phyloP scores from a whole-genome alignment of 2,113 vertebrate species.

The Ammospiza caudacuta region DNA sequence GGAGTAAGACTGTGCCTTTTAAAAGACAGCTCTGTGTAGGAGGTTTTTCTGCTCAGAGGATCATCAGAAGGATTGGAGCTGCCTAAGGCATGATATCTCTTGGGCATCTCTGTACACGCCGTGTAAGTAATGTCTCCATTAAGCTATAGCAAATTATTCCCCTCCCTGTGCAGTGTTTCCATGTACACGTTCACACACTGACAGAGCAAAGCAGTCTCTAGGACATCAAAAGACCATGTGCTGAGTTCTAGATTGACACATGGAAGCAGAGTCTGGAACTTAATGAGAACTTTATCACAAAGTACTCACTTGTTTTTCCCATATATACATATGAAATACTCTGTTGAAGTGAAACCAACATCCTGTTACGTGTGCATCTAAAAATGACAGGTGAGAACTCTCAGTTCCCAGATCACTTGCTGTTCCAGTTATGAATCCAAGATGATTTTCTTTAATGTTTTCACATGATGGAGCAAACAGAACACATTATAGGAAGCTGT shows the following conservation, averaged over 20 bases:
- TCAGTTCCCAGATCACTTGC: conserved; percentile 6
- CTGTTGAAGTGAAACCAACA: conserved; percentile 1
- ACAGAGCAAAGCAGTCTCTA: background rate
- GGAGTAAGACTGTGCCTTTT: conserved; percentile 35
- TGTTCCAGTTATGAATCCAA: background rate
- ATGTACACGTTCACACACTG: background rate
- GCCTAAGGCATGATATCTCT: conserved; percentile 53
- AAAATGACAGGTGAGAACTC: background rate
- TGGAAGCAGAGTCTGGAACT: background rate
- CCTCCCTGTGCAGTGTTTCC: background rate
- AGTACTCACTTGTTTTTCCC: background rate
- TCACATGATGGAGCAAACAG: background rate
- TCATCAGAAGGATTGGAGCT: conserved; percentile 36
- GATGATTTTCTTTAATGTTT: background rate
- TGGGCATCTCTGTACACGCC: background rate
- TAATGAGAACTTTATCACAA: background rate
- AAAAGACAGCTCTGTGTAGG: conserved; percentile 54
- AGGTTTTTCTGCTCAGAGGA: conserved; percentile 55
- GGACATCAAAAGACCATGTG: background rate
- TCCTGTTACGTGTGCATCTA: background rate
- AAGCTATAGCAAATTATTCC: conserved; percentile 28
- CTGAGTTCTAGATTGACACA: background rate
- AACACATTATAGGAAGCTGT: background rate
- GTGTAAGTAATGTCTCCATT: conserved; percentile 22
- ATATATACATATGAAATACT: background rate